Percentiles rank a stretch among this genome's conserved stretches.
Conservation (phyloP, 2,797 vertebrate genomes). For the Urocyon cinereoargenteus region DNA sequence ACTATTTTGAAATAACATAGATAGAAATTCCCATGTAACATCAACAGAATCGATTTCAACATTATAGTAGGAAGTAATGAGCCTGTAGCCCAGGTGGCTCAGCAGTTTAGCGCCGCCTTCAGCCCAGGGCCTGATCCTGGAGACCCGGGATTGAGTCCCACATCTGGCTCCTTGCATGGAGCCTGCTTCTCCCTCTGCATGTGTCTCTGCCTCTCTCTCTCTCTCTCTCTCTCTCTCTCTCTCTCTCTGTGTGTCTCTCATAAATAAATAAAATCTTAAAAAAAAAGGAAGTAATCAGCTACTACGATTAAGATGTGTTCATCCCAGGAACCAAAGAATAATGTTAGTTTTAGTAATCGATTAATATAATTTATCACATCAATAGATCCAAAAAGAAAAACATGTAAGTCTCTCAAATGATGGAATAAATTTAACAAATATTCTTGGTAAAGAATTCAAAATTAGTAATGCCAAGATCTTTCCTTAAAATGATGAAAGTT, state of each 20-base stretch:
- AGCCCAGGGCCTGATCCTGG: too few relatives aligned
- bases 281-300: background rate
- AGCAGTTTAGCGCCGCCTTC: too few relatives aligned
- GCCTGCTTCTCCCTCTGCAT: too few relatives aligned
- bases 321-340: background rate
- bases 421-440: background rate
- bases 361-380: slow-evolving; percentile 27
- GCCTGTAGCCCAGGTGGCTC: too few relatives aligned
- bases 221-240: too few relatives aligned
- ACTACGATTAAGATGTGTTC: background rate
- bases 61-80: background rate
- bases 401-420: background rate
- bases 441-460: background rate
- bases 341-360: background rate
- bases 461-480: background rate
- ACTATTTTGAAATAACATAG: background rate
- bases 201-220: too few relatives aligned
- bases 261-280: too few relatives aligned
- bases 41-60: slow-evolving; percentile 28
- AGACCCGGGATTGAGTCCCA: too few relatives aligned
- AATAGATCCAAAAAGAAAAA: background rate
- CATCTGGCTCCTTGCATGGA: too few relatives aligned
- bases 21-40: background rate
- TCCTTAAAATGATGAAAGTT: background rate
- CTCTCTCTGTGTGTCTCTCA: too few relatives aligned